Base-by-base conservation (phyloP, 2,888 invertebrate genomes). In the Cepaea hortensis region DNA sequence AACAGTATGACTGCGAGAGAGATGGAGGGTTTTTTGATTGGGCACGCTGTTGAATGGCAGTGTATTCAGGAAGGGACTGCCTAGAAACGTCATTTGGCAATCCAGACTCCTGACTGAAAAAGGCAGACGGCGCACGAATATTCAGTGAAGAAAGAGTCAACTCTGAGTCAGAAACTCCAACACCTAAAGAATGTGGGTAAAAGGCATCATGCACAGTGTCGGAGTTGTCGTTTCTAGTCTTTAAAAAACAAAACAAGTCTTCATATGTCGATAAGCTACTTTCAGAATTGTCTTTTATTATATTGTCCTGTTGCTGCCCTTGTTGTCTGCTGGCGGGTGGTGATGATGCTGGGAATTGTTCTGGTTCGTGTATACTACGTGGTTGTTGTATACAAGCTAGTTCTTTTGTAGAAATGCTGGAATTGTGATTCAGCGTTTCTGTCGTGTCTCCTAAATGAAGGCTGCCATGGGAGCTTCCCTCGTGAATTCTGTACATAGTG, bases 391-490 rank as follows among this genome's bases (percentile, higher is more conserved):
- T 68, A 50, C n/a, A 35, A 35, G 23, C 35, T 23, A 23, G 35
- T 9, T 20, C 46, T 76, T 20, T 11, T 61, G 23, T 61, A 61
- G 61, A 61, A 11, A 61, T 23, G 35, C 62, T 18, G 1, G 11
- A 23, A 48, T 73, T 65, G 35, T 55, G n/a, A 50, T 65, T 23
- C 15, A 79, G n/a, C 48, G 70, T 79, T 65, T 79, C 85, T 65
- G 48, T 79, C 3, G 55, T 79, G 50, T 77, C 84, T 61, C 76
- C 84, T 13, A 76, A 62, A 7, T 65, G 50, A 20, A 76, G 75
- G 35, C 85, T 85, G 62, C 80, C 70, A 61, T 80, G 80, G 20
- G 85, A 85, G 5, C 80, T 85, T 18, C 68, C 73, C 11, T 80
- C 80, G 15, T 55, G 79, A 18, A 9, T 61, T 35, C 73, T 73